Conservation (phyloP, 2,113 vertebrate species). For the Mystacornis crossleyi region DNA sequence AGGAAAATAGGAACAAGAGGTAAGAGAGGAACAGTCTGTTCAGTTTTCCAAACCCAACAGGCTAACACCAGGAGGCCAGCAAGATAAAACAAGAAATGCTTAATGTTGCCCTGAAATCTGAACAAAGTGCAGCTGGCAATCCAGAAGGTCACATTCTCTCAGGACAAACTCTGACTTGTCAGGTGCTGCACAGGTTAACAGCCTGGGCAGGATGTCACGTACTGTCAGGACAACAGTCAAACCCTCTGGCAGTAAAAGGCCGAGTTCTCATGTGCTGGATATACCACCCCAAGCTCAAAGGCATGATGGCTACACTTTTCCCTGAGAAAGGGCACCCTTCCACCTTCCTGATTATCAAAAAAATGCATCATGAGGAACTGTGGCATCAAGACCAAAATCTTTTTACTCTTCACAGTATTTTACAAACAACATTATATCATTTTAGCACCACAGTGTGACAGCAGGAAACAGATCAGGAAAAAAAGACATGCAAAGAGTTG, state of each 20-base stretch:
- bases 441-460: background rate
- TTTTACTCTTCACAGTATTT: background rate
- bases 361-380: background rate
- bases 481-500: background rate
- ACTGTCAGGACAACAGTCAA: background rate
- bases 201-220: background rate
- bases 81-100: background rate
- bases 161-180: background rate
- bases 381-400: background rate
- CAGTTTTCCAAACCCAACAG: background rate
- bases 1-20: background rate
- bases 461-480: background rate
- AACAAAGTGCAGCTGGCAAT: background rate
- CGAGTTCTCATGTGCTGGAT: background rate
- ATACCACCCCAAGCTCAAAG: background rate
- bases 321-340: background rate
- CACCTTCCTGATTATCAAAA: background rate
- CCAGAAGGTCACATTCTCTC: background rate
- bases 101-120: background rate
- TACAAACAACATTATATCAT: fast-evolving
- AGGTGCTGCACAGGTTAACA: background rate
- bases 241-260: background rate
- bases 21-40: background rate
- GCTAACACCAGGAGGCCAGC: background rate
- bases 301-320: background rate